Conservation (phyloP, 2,113 vertebrate genomes). For the Taxidea taxus region DNA sequence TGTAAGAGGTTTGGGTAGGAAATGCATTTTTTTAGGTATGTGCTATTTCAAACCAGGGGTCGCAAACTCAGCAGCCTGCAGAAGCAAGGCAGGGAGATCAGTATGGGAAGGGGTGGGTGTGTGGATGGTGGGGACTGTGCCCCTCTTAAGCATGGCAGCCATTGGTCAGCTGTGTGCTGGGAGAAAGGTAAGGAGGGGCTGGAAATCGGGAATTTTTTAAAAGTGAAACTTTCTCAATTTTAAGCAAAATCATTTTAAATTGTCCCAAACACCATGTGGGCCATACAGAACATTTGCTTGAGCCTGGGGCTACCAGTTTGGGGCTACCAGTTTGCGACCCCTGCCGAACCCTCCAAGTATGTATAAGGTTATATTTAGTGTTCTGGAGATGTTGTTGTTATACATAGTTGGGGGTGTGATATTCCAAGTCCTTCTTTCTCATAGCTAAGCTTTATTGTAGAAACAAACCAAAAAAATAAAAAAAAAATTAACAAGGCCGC, state of each 20-base stretch:
- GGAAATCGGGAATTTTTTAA: neutral
- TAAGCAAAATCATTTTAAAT: neutral
- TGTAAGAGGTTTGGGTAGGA: conserved; percentile 29
- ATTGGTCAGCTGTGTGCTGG: neutral
- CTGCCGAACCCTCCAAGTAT: conserved; percentile 4
- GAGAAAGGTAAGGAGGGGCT: neutral
- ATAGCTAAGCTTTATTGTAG: conserved; percentile 66
- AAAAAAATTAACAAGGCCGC: neutral
- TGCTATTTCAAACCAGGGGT: conserved; percentile 58
- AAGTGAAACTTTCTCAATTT: neutral
- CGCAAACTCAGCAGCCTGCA: conserved; percentile 45
- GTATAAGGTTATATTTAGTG: conserved; percentile 17
- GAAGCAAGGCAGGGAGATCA: neutral
- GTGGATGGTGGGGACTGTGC: neutral
- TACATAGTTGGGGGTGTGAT: neutral
- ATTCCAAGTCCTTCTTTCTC: conserved; percentile 33
- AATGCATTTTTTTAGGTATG: neutral
- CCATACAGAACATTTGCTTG: neutral
- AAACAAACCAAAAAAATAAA: conserved; percentile 37
- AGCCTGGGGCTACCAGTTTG: conserved; percentile 38
- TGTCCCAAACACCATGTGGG: neutral
- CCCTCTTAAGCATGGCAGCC: neutral
- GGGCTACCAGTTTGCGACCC: conserved; percentile 36
- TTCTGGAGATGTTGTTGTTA: neutral
- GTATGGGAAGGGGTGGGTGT: neutral